phyloP scores from a whole-genome alignment of 1,140 invertebrate genomes.

The Brachionus koreanus region DNA sequence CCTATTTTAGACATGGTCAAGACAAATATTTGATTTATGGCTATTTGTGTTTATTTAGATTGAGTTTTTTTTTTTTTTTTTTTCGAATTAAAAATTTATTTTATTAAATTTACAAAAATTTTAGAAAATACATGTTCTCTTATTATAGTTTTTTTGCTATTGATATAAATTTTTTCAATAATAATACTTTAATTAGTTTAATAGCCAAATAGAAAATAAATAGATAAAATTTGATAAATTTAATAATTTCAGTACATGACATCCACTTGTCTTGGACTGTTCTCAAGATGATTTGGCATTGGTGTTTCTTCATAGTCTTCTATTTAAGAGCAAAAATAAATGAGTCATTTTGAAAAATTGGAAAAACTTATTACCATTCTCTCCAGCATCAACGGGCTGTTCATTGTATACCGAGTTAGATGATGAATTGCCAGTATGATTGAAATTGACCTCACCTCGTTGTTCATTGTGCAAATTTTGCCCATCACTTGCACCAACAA shows the following conservation, averaged over 20 bases:
- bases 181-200: not conserved
- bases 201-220: not conserved
- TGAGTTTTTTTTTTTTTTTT: not conserved
- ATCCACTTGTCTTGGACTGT: constrained; percentile 23
- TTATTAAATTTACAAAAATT: not conserved
- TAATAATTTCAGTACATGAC: not conserved
- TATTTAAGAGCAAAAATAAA: not conserved
- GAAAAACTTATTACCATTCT: not conserved
- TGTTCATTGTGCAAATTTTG: not conserved
- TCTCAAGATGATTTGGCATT: not conserved
- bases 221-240: not conserved
- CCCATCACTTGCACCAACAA: not conserved
- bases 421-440: not conserved
- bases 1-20: not conserved
- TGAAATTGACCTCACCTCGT: not conserved
- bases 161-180: not conserved
- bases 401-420: constrained; percentile 1
- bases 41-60: not conserved
- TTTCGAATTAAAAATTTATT: not conserved
- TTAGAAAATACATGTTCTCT: not conserved
- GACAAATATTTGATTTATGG: not conserved
- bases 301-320: constrained; percentile 11
- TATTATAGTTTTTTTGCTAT: not conserved
- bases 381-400: not conserved
- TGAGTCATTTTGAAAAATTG: not conserved